Base-by-base conservation (phyloP, 35 echinoderm and acorn worm species). In the Amphiura filiformis region DNA sequence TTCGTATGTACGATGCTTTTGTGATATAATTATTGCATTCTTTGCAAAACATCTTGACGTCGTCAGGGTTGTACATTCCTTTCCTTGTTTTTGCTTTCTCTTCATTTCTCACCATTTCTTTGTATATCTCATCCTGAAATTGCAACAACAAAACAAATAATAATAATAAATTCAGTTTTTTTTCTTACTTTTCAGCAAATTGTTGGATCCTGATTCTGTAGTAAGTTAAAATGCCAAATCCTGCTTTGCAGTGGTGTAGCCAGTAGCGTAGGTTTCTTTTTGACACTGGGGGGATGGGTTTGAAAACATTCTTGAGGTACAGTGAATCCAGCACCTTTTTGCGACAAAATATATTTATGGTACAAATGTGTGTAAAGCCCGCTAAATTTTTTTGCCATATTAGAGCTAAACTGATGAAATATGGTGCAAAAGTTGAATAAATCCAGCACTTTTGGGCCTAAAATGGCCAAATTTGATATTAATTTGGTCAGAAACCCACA, bases 31-130 rank as follows among this genome's bases (percentile, higher is more conserved):
- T 31, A 26, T 52, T 61, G 77, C 90, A 91, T 40, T 86, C 84
- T 34, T 86, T 91, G 57, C 90, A 91, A 47, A 86, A 77, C 5
- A 91, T 34, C 22, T 86, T 31, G 77, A 91, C 84, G 3, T 57
- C 57, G 1, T 86, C 78, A 26, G 41, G 33, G 31, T 57, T 12
- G 37, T 81, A 35, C n/a, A 38, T 84, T 0, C 18, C 33, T 13
- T 32, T 34, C 1, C 31, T 78, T 37, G 39, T 44, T 22, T 32
- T 12, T 0, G 34, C 49, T 38, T 86, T 56, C 37, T 81, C 28
- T 23, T 91, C 90, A 32, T 42, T 64, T 22, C 39, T 28, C 36
- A 32, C 1, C 1, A 91, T 91, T 32, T 28, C 40, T 26, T 83
- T 44, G 14, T 49, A 28, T 49, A 39, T 39, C 40, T 39, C 42